phyloP scores from a whole-genome alignment of 1,140 invertebrate species.

The Drosophila kanapiae region DNA sequence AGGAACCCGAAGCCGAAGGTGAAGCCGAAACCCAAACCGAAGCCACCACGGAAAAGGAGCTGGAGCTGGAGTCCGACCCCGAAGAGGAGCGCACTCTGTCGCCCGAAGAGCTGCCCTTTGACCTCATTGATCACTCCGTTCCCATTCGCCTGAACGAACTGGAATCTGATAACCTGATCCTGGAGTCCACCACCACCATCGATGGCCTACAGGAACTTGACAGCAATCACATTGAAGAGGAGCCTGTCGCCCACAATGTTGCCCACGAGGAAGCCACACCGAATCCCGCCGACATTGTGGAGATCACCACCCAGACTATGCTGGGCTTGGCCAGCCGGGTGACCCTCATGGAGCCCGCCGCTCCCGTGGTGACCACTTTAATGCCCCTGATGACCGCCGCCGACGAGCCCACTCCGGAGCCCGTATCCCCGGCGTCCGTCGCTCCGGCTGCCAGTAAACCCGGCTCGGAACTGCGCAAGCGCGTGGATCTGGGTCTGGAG shows the following conservation, averaged over 20 bases:
- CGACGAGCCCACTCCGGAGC: conserved; percentile 66
- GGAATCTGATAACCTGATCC: conserved; percentile 72
- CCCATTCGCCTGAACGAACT: conserved; percentile 58
- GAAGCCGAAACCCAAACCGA: conserved; percentile 31
- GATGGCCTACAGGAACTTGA: conserved; percentile 53
- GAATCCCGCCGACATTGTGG: conserved; percentile 74
- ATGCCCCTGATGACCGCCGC: conserved; percentile 67
- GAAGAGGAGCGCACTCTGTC: conserved; percentile 57
- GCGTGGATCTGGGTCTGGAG: conserved; percentile 86
- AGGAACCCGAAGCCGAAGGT: conserved; percentile 5
- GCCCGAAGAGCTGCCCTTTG: conserved; percentile 76
- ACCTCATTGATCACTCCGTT: conserved; percentile 50
- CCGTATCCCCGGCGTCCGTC: conserved; percentile 29
- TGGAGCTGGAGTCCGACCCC: conserved; percentile 24
- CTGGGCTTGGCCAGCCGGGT: conserved; percentile 83
- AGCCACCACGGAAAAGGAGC: conserved; percentile 27
- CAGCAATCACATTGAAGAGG: conserved; percentile 64
- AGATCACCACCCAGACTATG: conserved; percentile 84
- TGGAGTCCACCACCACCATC: conserved; percentile 72
- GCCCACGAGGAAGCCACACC: conserved; percentile 71
- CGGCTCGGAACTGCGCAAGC: conserved; percentile 74
- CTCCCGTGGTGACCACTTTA: conserved; percentile 77
- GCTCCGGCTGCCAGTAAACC: conserved; percentile 25
- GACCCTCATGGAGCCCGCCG: conserved; percentile 85
- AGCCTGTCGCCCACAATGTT: conserved; percentile 5